Evolutionary conservation across 2,888 invertebrate species (phyloP).

Genomic region (Oegoconia quadripuncta): DNA sequence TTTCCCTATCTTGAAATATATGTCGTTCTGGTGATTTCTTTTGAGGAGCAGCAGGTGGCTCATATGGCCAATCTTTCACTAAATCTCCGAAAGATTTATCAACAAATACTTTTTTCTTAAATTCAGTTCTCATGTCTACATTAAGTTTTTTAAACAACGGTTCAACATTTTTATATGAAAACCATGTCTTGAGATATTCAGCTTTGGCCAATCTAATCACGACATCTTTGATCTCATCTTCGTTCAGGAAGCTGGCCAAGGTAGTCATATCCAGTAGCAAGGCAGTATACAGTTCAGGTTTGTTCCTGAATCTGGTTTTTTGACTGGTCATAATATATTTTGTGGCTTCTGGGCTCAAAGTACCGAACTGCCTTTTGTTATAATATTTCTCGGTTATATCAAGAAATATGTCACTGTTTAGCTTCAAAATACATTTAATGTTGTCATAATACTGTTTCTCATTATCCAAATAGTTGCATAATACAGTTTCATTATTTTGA

Average conservation of each 20-base stretch:
- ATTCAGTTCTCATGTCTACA: slow-evolving; percentile 22
- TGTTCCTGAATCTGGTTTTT: slow-evolving; percentile 24
- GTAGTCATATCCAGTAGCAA: slow-evolving; percentile 24
- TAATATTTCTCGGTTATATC: slow-evolving; percentile 29
- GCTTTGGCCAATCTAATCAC: slow-evolving; percentile 26
- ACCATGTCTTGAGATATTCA: slow-evolving; percentile 22
- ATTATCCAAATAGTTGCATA: slow-evolving; percentile 26
- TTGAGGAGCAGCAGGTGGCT: slow-evolving; percentile 20
- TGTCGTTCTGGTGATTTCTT: slow-evolving; percentile 3
- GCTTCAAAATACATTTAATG: slow-evolving; percentile 39
- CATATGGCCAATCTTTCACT: slow-evolving; percentile 32
- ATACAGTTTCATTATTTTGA: slow-evolving; percentile 24
- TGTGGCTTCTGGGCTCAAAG: slow-evolving; percentile 22
- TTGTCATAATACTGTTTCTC: slow-evolving; percentile 32
- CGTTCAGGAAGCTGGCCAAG: slow-evolving; percentile 21
- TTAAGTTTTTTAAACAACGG: slow-evolving; percentile 28
- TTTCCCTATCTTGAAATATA: slow-evolving; percentile 25
- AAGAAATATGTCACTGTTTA: slow-evolving; percentile 27
- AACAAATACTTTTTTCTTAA: slow-evolving; percentile 34
- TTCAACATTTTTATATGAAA: slow-evolving; percentile 26
- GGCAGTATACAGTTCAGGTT: slow-evolving; percentile 29
- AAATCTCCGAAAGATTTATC: slow-evolving; percentile 25
- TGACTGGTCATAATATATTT: slow-evolving; percentile 24
- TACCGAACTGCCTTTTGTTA: slow-evolving; percentile 4
- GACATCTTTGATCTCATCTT: slow-evolving; percentile 27